Evolutionary conservation across 1,140 invertebrate species (phyloP).

Genomic region (Bilobella aurantiaca): DNA sequence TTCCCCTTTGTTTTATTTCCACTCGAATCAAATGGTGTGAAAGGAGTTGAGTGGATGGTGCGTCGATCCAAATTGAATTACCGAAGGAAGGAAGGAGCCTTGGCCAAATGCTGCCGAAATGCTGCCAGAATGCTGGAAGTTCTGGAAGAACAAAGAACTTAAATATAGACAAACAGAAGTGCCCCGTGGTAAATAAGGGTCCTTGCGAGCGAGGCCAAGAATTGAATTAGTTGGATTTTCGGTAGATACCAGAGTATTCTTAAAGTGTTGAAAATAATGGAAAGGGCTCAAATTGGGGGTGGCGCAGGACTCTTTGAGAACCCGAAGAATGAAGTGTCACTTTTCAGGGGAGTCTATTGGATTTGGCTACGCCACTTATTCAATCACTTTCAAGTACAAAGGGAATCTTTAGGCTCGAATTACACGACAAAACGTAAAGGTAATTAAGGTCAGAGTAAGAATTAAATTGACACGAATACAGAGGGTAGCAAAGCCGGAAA

Average conservation of each 20-base stretch:
- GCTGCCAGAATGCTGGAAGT: background rate
- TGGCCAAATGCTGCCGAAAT: background rate
- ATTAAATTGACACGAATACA: too few species aligned
- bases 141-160: background rate
- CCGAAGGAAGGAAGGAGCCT: too few species aligned
- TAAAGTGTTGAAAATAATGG: background rate
- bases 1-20: too few species aligned
- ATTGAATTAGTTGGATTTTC: conserved; percentile 2
- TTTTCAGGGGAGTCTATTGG: background rate
- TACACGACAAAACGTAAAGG: background rate
- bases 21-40: too few species aligned
- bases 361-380: conserved; percentile 1
- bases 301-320: too few species aligned
- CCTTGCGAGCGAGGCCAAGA: background rate
- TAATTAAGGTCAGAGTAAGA: background rate
- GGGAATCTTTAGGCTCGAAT: background rate
- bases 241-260: background rate
- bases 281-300: too few species aligned
- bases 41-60: too few species aligned
- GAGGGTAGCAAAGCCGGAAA: too few species aligned
- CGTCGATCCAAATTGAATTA: conserved; percentile 3
- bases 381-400: conserved; percentile 1
- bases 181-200: too few species aligned
- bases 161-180: background rate
- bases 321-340: conserved; percentile 7